Evolutionary conservation across 1,140 invertebrate genomes (phyloP), one percentile per base, ranked within the genome.

Genomic region (Sarcophaga bullata): DNA sequence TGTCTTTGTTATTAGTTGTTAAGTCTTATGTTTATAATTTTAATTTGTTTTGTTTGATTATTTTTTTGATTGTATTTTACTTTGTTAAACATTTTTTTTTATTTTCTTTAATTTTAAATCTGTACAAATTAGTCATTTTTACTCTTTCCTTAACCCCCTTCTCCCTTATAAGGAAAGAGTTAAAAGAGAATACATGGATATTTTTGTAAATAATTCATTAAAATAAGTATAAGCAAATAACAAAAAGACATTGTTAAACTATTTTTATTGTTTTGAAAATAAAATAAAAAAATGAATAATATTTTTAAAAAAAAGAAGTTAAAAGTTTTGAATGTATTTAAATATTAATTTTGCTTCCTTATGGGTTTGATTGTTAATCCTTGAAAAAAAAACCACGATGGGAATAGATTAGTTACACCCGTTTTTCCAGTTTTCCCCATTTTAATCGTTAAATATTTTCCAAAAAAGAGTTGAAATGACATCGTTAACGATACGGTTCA

Each of bases 71-170:
- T 72, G 7, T 72, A 19, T 72, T 72, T 7, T 72, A 19, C 9
- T 72, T 72, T 72, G n/a, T 72, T 72, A 72, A 19, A 72, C 9
- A 72, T 7, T 25, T 78, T 78, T 78, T 78, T 17, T 52, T 78
- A 25, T 78, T 19, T 76, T 7, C 15, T 78, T 19, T 50, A 78
- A 11, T 17, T 68, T 68, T 81, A 81, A 81, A 62, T 81, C 72
- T 78, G 75, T 78, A 78, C 75, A 78, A 78, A 78, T 78, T 78
- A 78, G 75, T 78, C 75, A 78, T 78, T 73, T 37, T 68, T 52
- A 78, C 75, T 78, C 75, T 78, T 78, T 78, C 50, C 17, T 11
- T 19, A 78, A 78, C 19, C 0, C 10, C 48, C 50, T 47, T 6
- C 19, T 52, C 52, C 50, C 13, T 15, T 58, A n/a, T 58, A 58